These are phyloP conservation scores for Lysandra bellargus DNA, from an alignment of 2,888 invertebrate species.

Conservation along the genomic window DNA sequence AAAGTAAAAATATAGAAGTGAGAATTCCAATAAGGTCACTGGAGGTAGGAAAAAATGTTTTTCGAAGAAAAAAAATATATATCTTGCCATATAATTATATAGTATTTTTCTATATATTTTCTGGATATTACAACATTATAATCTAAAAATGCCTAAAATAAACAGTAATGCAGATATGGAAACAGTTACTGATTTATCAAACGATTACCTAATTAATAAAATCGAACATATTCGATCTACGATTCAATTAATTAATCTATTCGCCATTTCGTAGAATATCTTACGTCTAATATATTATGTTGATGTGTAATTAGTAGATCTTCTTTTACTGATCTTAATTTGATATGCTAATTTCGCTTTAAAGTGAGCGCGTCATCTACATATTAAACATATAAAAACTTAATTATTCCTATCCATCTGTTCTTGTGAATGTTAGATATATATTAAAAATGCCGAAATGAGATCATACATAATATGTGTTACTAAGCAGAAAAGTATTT, in stretches of 20 bases:
- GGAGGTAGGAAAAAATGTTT: background rate
- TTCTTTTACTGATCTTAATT: slow-evolving; percentile 9
- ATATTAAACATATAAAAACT: slow-evolving; percentile 13
- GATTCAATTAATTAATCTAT: background rate
- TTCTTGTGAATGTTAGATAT: background rate
- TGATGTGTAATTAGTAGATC: slow-evolving; percentile 7
- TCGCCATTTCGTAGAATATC: slow-evolving; percentile 10
- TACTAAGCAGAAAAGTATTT: background rate
- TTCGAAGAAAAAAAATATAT: no score
- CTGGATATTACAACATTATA: background rate
- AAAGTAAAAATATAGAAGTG: background rate
- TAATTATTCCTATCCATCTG: background rate
- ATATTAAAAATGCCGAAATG: background rate
- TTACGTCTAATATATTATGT: slow-evolving; percentile 3
- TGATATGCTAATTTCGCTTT: slow-evolving; percentile 17
- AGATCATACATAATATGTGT: background rate
- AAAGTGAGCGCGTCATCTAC: slow-evolving; percentile 11
- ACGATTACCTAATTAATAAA: background rate
- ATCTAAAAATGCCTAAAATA: background rate
- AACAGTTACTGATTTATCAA: background rate
- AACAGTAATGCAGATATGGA: background rate
- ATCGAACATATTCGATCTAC: background rate
- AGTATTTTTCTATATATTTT: no score
- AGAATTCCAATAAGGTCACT: background rate
- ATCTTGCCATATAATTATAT: no score